phyloP scores from a whole-genome alignment of 2,888 invertebrate species.

The Rhaphigaster nebulosa region DNA sequence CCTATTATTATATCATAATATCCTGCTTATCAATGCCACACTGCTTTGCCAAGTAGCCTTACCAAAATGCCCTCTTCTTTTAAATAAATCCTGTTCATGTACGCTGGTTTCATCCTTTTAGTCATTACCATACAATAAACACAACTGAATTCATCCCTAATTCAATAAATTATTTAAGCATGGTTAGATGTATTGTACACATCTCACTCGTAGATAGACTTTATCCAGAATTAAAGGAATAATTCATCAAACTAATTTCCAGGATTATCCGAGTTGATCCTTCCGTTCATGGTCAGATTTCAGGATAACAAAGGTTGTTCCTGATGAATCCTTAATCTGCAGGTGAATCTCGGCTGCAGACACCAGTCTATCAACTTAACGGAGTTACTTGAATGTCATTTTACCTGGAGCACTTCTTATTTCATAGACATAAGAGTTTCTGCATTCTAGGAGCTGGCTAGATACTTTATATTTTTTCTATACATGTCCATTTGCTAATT shows the following conservation, averaged over 20 bases:
- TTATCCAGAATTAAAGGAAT: not conserved
- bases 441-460: too few relatives aligned
- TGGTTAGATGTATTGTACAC: not conserved
- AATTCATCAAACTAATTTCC: constrained; percentile 41
- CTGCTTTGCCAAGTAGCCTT: too few relatives aligned
- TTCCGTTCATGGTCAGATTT: constrained; percentile 2
- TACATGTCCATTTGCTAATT: too few relatives aligned
- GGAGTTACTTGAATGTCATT: not conserved
- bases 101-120: too few relatives aligned
- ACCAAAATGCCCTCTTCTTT: too few relatives aligned
- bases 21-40: too few relatives aligned
- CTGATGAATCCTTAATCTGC: constrained; percentile 22
- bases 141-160: not conserved
- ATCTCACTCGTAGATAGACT: not conserved
- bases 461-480: too few relatives aligned
- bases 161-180: not conserved
- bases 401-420: not conserved
- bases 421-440: too few relatives aligned
- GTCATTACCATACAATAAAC: too few relatives aligned
- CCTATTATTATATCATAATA: too few relatives aligned
- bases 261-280: not conserved
- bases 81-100: too few relatives aligned
- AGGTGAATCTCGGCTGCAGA: not conserved
- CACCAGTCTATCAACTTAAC: not conserved
- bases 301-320: constrained; percentile 2